These are phyloP conservation scores for Trilocha varians DNA, from an alignment of 2,888 invertebrate genomes.

Conservation along the genomic window DNA sequence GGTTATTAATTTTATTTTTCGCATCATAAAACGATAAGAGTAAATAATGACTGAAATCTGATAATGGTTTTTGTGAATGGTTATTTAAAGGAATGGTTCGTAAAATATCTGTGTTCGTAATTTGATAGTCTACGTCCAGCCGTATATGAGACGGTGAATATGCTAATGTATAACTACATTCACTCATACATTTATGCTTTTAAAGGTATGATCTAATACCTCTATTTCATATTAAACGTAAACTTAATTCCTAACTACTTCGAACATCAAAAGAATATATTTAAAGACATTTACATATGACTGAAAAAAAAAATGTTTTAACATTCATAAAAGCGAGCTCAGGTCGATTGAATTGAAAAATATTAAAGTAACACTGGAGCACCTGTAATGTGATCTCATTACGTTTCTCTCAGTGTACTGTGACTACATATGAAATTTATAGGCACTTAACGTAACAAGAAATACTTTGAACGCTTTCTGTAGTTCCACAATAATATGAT, in stretches of 20 bases:
- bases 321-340: conserved; percentile 9
- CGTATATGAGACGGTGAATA: too few relatives aligned
- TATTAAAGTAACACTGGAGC: conserved; percentile 11
- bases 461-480: conserved; percentile 5
- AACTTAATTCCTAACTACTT: too few relatives aligned
- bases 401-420: conserved; percentile 16
- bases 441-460: conserved; percentile 25
- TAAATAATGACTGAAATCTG: too few relatives aligned
- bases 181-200: too few relatives aligned
- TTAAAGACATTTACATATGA: neutral
- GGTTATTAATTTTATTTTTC: neutral
- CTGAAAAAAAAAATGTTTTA: neutral
- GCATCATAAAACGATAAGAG: neutral
- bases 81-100: too few relatives aligned
- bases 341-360: conserved; percentile 18
- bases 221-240: too few relatives aligned
- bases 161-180: too few relatives aligned
- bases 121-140: too few relatives aligned
- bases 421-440: conserved; percentile 23
- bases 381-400: conserved; percentile 17
- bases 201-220: too few relatives aligned
- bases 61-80: too few relatives aligned
- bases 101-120: too few relatives aligned
- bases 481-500: too few relatives aligned
- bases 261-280: neutral